phyloP scores from a whole-genome alignment of 2,797 vertebrate species.

The Hoplostethus atlanticus region DNA sequence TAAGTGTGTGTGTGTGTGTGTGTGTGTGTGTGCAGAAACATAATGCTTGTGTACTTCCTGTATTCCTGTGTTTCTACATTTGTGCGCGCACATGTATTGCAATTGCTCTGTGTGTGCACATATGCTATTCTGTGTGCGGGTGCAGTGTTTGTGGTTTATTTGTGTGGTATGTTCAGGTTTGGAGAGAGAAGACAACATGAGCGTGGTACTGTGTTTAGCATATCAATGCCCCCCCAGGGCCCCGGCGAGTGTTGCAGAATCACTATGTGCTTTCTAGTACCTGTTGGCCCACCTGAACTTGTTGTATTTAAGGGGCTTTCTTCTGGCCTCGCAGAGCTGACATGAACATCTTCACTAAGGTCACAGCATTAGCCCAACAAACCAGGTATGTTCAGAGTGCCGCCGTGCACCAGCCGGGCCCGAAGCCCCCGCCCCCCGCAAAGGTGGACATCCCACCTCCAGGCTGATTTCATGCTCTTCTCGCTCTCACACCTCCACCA shows the following conservation, averaged over 20 bases:
- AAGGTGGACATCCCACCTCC: conserved; percentile 26
- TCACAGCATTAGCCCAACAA: conserved; percentile 86
- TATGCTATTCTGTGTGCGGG: conserved; percentile 32
- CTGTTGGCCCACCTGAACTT: conserved; percentile 56
- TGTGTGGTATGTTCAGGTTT: conserved; percentile 21
- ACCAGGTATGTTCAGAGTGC: conserved; percentile 82
- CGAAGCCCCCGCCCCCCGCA: neutral
- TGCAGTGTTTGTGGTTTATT: conserved; percentile 37
- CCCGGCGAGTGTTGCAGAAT: conserved; percentile 69
- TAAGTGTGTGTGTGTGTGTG: conserved; percentile 32
- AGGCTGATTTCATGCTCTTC: conserved; percentile 23
- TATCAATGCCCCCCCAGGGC: conserved; percentile 78
- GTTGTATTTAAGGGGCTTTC: conserved; percentile 84
- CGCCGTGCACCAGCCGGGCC: conserved; percentile 19
- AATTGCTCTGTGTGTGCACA: conserved; percentile 22
- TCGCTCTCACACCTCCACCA: conserved; percentile 32
- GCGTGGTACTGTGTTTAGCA: conserved; percentile 77
- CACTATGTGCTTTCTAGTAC: conserved; percentile 80
- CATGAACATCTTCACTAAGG: conserved; percentile 89
- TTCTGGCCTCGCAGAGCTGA: conserved; percentile 80
- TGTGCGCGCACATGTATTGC: conserved; percentile 41
- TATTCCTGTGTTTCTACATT: conserved; percentile 33
- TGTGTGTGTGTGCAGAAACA: conserved; percentile 32
- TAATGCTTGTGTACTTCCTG: conserved; percentile 7
- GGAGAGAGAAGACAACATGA: conserved; percentile 53